These are phyloP conservation scores for Hemithea aestivaria DNA, from an alignment of 2,888 invertebrate genomes.

Conservation along the genomic window DNA sequence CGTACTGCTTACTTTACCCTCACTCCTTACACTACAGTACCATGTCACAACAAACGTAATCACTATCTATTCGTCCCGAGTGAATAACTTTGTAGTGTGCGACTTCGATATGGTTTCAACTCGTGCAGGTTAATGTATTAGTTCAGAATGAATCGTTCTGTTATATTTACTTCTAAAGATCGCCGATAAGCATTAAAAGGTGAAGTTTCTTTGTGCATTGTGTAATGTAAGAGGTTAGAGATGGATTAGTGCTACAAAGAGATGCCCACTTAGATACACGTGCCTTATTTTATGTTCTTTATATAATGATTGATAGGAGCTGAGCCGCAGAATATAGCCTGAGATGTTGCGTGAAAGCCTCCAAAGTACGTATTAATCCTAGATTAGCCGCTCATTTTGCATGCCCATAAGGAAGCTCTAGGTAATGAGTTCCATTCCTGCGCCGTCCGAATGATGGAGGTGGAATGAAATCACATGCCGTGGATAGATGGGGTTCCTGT, in stretches of 20 bases:
- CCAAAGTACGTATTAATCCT: too few species aligned
- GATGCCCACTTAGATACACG: too few species aligned
- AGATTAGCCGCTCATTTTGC: too few species aligned
- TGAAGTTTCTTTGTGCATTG: slow-evolving; percentile 39
- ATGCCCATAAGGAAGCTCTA: too few species aligned
- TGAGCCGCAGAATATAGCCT: too few species aligned
- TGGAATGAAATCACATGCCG: too few species aligned
- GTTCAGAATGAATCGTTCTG: slow-evolving; percentile 4
- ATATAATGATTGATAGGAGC: too few species aligned
- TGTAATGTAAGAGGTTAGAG: slow-evolving; percentile 12
- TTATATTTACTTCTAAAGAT: slow-evolving; percentile 18
- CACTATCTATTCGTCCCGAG: background rate
- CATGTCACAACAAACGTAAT: background rate
- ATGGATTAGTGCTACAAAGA: background rate
- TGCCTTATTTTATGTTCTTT: too few species aligned
- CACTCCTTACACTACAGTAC: background rate
- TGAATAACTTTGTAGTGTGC: background rate
- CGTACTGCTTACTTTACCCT: slow-evolving; percentile 5
- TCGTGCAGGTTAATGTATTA: background rate
- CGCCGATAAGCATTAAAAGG: slow-evolving; percentile 38
- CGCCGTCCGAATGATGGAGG: too few species aligned
- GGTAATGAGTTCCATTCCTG: too few species aligned
- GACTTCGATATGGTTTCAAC: slow-evolving; percentile 8
- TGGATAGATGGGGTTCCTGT: too few species aligned
- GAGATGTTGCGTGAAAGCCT: too few species aligned